Evolutionary conservation across 2,888 invertebrate genomes (phyloP).

Genomic region (Caenorhabditis becei): DNA sequence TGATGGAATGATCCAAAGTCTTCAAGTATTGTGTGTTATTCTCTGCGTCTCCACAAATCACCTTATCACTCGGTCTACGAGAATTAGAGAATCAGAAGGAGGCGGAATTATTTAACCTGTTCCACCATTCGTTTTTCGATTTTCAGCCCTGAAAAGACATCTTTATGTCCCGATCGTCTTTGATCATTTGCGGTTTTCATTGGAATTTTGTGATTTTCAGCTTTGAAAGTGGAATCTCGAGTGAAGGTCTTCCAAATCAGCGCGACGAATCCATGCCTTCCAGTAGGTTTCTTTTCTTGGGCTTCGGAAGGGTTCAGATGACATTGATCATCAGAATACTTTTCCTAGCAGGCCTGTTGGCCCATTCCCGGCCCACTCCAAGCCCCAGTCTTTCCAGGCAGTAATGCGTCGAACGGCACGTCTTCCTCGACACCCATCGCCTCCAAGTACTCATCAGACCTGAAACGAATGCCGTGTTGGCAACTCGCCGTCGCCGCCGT

Average conservation of each 20-base stretch:
- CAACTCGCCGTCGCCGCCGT: conserved; percentile 25
- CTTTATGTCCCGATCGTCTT: conserved; percentile 4
- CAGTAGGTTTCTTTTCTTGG: conserved; percentile 32
- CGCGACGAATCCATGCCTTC: conserved; percentile 36
- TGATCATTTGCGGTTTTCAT: not conserved
- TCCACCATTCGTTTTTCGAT: conserved; percentile 10
- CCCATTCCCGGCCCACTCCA: too few relatives aligned
- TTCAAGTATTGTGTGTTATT: conserved; percentile 1
- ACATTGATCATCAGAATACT: not conserved
- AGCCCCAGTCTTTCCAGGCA: conserved; percentile 43
- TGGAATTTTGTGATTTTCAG: not conserved
- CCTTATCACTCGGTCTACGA: not conserved
- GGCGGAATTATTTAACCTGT: conserved; percentile 51
- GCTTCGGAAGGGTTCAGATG: too few relatives aligned
- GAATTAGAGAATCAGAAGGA: conserved; percentile 21
- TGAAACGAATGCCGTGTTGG: conserved; percentile 41
- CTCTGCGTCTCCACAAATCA: not conserved
- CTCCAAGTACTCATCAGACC: conserved; percentile 23
- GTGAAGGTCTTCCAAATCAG: conserved; percentile 6
- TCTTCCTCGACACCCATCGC: conserved; percentile 50
- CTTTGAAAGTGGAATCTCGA: conserved; percentile 6
- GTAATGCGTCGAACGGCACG: conserved; percentile 56
- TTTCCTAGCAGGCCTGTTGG: too few relatives aligned
- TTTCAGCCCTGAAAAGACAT: conserved; percentile 13
- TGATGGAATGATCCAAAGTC: conserved; percentile 3